These are phyloP conservation scores for Mesoligia furuncula DNA, from an alignment of 2,888 invertebrate genomes.

Conservation along the genomic window DNA sequence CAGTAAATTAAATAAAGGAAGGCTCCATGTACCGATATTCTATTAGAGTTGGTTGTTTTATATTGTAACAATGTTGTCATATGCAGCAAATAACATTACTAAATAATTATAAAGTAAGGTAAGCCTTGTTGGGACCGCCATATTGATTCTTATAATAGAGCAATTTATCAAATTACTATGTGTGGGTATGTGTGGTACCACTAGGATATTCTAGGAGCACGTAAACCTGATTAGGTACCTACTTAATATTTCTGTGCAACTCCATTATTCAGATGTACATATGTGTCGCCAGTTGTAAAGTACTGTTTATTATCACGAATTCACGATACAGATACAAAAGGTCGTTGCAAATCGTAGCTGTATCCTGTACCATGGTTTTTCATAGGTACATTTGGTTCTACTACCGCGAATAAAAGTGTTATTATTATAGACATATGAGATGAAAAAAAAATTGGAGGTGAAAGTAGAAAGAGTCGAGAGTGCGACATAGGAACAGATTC, in stretches of 20 bases:
- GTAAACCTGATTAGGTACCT: not conserved
- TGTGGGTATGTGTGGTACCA: no score
- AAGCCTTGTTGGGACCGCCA: not conserved
- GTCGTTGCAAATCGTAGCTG: no score
- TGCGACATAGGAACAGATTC: not conserved
- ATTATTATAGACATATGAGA: not conserved
- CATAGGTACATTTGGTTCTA: no score
- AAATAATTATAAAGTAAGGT: slow-evolving; percentile 11
- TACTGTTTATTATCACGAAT: not conserved
- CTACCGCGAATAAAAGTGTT: no score
- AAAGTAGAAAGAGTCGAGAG: not conserved
- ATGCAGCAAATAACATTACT: slow-evolving; percentile 26
- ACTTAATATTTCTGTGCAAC: not conserved
- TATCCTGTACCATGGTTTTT: not conserved
- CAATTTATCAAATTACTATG: slow-evolving; percentile 10
- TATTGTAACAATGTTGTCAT: slow-evolving; percentile 14
- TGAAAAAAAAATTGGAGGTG: not conserved
- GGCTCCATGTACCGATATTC: slow-evolving; percentile 3
- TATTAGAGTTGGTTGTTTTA: slow-evolving; percentile 4
- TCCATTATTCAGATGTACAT: not conserved
- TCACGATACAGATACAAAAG: not conserved
- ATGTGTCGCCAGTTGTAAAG: not conserved
- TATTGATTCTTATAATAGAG: slow-evolving; percentile 22
- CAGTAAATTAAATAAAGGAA: not conserved
- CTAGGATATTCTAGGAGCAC: not conserved